Base-by-base conservation (phyloP, 2,113 vertebrate genomes). In the Chitala chitala region DNA sequence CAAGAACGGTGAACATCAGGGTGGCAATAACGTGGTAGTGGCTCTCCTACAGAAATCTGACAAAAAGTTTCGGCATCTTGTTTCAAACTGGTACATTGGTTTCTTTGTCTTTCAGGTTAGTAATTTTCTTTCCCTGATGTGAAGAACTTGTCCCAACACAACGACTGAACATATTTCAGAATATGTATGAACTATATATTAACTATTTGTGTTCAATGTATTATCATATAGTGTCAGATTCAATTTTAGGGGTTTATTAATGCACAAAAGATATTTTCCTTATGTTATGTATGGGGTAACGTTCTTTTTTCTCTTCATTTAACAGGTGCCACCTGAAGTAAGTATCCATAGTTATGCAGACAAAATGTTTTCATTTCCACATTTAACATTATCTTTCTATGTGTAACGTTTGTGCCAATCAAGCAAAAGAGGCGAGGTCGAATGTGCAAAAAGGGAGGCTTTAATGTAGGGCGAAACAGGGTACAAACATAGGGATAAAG, bases 1-100 rank as follows among this genome's bases (percentile, higher is more conserved):
- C 15, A 40, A 61, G 1, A 33, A 64, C 71, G 58, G 50, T 0
- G 6, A 70, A 13, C 61, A 0, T 31, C 17, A 56, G 0, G 69
- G 51, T 0, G 55, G 66, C 0, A 85, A 76, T 59, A 89, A 89
- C 72, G 80, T 83, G 2, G 36, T 89, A 42, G 71, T 90, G 50
- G 87, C 87, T 74, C 80, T 91, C 46, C 83, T 89, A 77, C 89
- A 91, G 78, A 89, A 86, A 75, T 82, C 85, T 0, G 82, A 88
- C 77, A 88, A 87, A 58, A 83, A 85, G 71, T 81, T 84, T 73
- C 78, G 89, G 61, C 84, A 33, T 31, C 65, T 82, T 51, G 70
- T 64, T 22, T 17, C 82, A 36, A 85, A 79, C 13, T 53, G 81
- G n/a, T 55, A 80, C 72, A 87, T 90, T 31, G 89, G 89, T 15